Evolutionary conservation across 2,797 vertebrate species (phyloP).

Genomic region (Selene dorsalis): DNA sequence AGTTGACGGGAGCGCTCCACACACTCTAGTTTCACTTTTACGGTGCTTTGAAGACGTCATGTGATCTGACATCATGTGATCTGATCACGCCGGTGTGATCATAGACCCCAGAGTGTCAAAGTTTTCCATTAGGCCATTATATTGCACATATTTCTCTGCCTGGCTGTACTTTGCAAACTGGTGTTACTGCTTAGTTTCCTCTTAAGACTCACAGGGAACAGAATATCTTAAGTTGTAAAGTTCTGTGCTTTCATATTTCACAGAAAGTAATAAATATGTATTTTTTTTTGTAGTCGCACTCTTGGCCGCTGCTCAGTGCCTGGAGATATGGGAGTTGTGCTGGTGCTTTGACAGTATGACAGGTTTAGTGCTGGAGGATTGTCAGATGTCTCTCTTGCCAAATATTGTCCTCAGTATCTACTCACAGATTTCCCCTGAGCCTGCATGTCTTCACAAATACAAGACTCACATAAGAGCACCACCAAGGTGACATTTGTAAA

Average conservation of each 20-base stretch:
- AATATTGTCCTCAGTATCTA: constrained; percentile 63
- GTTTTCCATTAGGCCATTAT: constrained; percentile 35
- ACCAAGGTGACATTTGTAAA: constrained; percentile 69
- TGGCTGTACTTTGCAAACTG: constrained; percentile 28
- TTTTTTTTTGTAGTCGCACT: constrained; percentile 47
- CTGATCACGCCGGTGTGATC: no score
- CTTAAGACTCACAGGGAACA: constrained; percentile 41
- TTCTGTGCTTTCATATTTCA: constrained; percentile 54
- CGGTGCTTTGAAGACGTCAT: no score
- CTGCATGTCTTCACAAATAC: constrained; percentile 57
- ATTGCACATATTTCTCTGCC: constrained; percentile 20
- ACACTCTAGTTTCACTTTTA: no score
- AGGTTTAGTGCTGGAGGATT: constrained; percentile 73
- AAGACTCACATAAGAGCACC: constrained; percentile 48
- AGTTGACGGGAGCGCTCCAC: no score
- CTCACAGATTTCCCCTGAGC: constrained; percentile 64
- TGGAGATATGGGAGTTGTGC: constrained; percentile 57
- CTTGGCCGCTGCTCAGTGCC: constrained; percentile 50
- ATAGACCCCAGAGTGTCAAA: no score
- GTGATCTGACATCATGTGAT: no score
- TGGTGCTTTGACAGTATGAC: constrained; percentile 72
- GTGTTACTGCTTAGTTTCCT: constrained; percentile 18
- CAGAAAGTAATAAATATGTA: constrained; percentile 69
- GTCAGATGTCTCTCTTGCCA: constrained; percentile 74
- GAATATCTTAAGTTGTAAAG: constrained; percentile 45